Base-by-base conservation (phyloP, 1,140 invertebrate species). In the Pygmarrhopalites habei region DNA sequence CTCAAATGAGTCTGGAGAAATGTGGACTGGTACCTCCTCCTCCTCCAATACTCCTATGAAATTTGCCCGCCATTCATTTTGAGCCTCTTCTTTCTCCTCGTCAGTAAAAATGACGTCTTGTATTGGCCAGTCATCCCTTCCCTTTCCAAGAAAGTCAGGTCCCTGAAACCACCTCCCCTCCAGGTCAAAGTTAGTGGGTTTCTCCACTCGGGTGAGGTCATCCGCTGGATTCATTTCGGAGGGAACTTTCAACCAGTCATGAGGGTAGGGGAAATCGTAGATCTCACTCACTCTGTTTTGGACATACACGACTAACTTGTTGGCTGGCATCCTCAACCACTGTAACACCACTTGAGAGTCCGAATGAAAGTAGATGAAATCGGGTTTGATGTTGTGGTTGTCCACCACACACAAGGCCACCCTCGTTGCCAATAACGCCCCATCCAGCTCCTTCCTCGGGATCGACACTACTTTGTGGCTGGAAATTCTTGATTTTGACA, bases 381-480 rank as follows among this genome's bases (percentile, higher is more conserved):
- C 26, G 19, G 64, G 39, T 39, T 29, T 25, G 2, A 69, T 1
- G 4, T 55, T 19, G 3, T 57, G 59, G 15, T 64, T 30, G 17
- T 39, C 23, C 17, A 17, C 17, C 2, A 67, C 47, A 17, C 19
- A 26, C 1, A 25, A 15, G 4, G 71, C 71, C n/a, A 79, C 12
- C 25, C 72, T 62, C 1, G 66, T 68, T 2, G 72, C 74, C 12
- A 77, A 26, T 0, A 76, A 49, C 1, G 76, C 76, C 2, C 73
- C 77, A 56, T 76, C 69, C 1, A 79, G 67, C 61, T 79, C 75
- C 4, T 78, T 60, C 29, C 75, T 64, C 0, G 77, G 76, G n/a
- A 79, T 67, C 14, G 46, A 49, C 21, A 52, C 49, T n/a, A 44
- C 23, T 21, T 65, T 62, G 0, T 62, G 29, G 1, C 62, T 66